These are phyloP conservation scores for Heteronetta atricapilla DNA, from an alignment of 2,113 vertebrate species.

Conservation along the genomic window DNA sequence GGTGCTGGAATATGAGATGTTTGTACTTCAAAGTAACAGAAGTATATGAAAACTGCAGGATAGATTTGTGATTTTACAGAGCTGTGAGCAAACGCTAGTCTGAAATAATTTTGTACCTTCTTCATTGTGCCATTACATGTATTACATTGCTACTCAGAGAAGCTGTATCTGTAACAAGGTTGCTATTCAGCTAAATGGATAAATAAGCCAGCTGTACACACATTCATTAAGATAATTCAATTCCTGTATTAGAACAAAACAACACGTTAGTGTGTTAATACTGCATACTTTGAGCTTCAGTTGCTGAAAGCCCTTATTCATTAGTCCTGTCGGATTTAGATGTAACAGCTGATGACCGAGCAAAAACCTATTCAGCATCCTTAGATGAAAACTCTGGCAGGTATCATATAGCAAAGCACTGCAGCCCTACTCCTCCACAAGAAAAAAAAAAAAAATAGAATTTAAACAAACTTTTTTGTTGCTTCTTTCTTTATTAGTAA, in stretches of 20 bases:
- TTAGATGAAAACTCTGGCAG: background rate
- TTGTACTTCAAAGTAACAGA: background rate
- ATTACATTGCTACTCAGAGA: background rate
- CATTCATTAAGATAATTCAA: background rate
- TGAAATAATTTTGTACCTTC: background rate
- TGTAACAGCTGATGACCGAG: background rate
- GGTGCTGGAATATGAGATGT: background rate
- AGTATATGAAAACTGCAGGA: background rate
- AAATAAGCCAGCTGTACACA: background rate
- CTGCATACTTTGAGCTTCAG: background rate
- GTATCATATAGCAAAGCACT: background rate
- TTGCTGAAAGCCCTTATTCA: background rate
- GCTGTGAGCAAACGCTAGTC: background rate
- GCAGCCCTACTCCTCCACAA: background rate
- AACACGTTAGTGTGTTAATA: background rate
- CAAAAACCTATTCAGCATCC: background rate
- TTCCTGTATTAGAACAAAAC: background rate
- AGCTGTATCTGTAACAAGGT: background rate
- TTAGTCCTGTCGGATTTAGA: background rate
- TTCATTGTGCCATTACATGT: background rate
- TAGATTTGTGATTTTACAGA: background rate
- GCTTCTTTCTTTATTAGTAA: background rate
- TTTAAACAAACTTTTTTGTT: background rate
- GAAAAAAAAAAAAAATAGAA: background rate
- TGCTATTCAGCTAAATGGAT: background rate